phyloP scores from a whole-genome alignment of 1,140 invertebrate species.

The Arctopsyche grandis region DNA sequence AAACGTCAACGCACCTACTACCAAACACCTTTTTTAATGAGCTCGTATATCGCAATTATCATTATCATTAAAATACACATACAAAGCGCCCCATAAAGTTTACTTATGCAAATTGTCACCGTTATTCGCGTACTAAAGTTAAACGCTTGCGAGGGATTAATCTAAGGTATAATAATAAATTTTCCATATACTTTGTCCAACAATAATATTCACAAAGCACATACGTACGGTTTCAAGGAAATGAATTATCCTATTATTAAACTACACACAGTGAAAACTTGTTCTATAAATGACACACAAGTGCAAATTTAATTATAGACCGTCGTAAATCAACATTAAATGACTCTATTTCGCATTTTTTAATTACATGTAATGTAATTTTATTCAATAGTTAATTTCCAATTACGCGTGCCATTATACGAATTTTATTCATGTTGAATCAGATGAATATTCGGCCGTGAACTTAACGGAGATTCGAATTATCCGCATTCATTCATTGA shows the following conservation, averaged over 20 bases:
- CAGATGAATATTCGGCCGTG: conserved; percentile 4
- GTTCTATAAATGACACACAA: not conserved
- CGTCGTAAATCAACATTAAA: not conserved
- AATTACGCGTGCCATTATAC: not conserved
- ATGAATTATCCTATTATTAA: not conserved
- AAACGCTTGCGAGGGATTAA: conserved; percentile 20
- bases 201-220: no score
- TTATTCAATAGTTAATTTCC: not conserved
- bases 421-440: not conserved
- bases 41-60: conserved; percentile 19
- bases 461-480: conserved; percentile 33
- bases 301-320: not conserved
- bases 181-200: conserved; percentile 2
- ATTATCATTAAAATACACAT: conserved; percentile 17
- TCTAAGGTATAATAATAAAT: conserved; percentile 8
- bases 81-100: conserved; percentile 14
- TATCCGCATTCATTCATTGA: conserved; percentile 35
- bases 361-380: no score
- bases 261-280: not conserved
- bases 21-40: no score
- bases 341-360: not conserved
- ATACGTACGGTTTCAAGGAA: no score
- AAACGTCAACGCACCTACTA: no score
- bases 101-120: conserved; percentile 20
- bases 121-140: conserved; percentile 8